A percentile compares a stretch with the other conserved stretches of the same genome.
Evolutionary conservation across 2,888 invertebrate genomes (phyloP).

Genomic region (Torymus aiolomorphi): DNA sequence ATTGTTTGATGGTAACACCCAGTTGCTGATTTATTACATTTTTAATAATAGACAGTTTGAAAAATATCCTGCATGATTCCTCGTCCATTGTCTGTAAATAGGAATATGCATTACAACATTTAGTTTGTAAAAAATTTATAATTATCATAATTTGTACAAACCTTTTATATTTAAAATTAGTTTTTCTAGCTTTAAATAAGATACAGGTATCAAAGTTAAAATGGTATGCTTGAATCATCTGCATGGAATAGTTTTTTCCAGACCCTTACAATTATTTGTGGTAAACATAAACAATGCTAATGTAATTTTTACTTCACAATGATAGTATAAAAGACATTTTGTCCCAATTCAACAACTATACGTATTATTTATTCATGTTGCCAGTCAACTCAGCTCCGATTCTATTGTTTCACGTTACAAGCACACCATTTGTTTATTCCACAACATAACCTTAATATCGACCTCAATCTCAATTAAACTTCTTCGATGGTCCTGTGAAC

Average conservation of each 20-base stretch:
- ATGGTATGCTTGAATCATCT: conserved; percentile 6
- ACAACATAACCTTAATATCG: no score
- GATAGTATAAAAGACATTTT: not conserved
- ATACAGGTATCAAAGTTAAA: not conserved
- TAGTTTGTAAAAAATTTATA: no score
- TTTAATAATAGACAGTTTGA: conserved; percentile 29
- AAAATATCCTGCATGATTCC: not conserved
- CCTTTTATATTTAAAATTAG: no score
- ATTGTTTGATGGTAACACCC: conserved; percentile 7
- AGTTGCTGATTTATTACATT: conserved; percentile 34
- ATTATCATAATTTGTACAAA: no score
- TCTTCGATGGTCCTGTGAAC: no score
- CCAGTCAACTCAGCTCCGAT: not conserved
- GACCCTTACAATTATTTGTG: not conserved
- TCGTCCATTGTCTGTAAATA: conserved; percentile 30
- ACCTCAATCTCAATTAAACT: no score
- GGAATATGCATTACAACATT: not conserved
- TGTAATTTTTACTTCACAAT: not conserved
- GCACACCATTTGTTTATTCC: not conserved
- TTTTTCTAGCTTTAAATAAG: conserved; percentile 9
- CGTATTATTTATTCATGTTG: not conserved
- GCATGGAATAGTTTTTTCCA: conserved; percentile 14
- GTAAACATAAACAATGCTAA: not conserved
- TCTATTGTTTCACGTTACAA: not conserved
- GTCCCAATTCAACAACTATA: not conserved